phyloP scores from a whole-genome alignment of 2,797 vertebrate species.

The Manis javanica region DNA sequence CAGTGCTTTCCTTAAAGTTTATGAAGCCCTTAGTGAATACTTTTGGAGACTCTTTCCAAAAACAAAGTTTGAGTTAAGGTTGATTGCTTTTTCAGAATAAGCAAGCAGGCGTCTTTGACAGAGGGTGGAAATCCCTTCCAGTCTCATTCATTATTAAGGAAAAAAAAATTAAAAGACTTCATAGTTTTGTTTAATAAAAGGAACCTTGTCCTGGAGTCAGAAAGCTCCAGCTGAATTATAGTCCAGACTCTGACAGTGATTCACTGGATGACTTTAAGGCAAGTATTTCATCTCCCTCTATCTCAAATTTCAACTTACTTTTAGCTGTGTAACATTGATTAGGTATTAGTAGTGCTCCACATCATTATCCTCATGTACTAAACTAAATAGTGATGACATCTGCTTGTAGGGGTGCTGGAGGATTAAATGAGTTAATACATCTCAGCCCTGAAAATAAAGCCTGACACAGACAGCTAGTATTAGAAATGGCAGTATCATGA shows the following conservation, averaged over 20 bases:
- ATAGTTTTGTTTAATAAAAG: constrained; percentile 47
- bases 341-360: background rate
- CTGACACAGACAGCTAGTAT: background rate
- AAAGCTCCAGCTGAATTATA: background rate
- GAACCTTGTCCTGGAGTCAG: background rate
- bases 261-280: background rate
- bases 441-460: background rate
- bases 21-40: constrained; percentile 40
- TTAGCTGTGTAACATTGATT: background rate
- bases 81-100: constrained; percentile 53
- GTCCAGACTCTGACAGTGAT: background rate
- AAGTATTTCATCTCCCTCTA: background rate
- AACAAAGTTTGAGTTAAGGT: constrained; percentile 63
- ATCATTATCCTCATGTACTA: constrained; percentile 16
- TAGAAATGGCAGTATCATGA: background rate
- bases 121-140: background rate
- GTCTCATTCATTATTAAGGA: constrained; percentile 49
- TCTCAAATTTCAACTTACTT: background rate
- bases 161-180: background rate
- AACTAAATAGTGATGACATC: background rate
- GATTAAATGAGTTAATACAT: background rate
- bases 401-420: background rate
- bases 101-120: constrained; percentile 25
- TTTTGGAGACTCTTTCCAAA: constrained; percentile 31
- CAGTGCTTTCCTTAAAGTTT: constrained; percentile 61